phyloP scores from a whole-genome alignment of 2,888 invertebrate genomes.

The Metalampra italica region DNA sequence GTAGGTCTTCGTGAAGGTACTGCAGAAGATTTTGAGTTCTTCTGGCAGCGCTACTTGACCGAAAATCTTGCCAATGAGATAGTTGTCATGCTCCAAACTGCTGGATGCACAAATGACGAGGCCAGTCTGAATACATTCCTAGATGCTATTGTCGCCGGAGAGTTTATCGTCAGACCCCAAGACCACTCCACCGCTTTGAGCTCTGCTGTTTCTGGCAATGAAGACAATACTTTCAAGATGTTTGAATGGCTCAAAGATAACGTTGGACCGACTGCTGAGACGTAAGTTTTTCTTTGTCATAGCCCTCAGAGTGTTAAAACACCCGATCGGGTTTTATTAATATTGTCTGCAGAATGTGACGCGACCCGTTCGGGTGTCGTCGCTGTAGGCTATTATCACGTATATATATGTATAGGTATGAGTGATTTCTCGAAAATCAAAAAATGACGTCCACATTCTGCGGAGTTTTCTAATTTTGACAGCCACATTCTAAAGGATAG shows the following conservation, averaged over 20 bases:
- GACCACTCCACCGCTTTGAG: constrained; percentile 57
- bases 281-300: constrained; percentile 40
- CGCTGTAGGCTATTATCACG: no score
- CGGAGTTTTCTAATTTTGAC: no score
- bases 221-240: constrained; percentile 73
- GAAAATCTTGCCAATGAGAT: constrained; percentile 83
- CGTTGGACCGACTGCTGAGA: constrained; percentile 23
- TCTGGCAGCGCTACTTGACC: constrained; percentile 80
- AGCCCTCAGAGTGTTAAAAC: no score
- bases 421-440: no score
- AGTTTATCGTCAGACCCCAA: constrained; percentile 55
- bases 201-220: constrained; percentile 74
- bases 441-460: no score
- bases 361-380: no score
- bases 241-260: constrained; percentile 72
- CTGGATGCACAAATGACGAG: constrained; percentile 82
- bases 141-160: constrained; percentile 38
- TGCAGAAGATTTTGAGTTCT: constrained; percentile 80
- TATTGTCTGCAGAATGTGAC: no score
- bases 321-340: no score
- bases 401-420: no score
- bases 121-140: constrained; percentile 44
- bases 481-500: no score
- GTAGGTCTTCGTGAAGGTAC: constrained; percentile 82
- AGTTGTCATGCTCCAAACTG: constrained; percentile 79